These are phyloP conservation scores for Octopus bimaculoides DNA, from an alignment of 1,140 invertebrate genomes.

Conservation along the genomic window DNA sequence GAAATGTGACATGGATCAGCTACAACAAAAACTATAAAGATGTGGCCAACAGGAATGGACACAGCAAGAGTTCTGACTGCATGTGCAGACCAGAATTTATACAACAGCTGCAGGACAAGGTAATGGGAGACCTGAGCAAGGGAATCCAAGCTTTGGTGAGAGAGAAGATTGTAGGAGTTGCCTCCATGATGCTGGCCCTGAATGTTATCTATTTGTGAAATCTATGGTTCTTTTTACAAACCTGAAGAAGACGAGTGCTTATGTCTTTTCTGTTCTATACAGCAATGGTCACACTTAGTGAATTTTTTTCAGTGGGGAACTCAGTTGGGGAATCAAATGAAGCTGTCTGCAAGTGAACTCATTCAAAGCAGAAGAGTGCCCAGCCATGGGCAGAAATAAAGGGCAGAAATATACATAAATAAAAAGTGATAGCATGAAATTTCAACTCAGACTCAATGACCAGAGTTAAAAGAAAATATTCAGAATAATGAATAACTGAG, in stretches of 20 bases:
- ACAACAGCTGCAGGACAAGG: too few relatives aligned
- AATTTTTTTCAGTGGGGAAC: too few relatives aligned
- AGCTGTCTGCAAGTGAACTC: slow-evolving; percentile 6
- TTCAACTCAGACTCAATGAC: not conserved
- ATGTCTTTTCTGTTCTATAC: slow-evolving; percentile 1
- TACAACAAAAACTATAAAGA: too few relatives aligned
- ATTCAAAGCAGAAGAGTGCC: not conserved
- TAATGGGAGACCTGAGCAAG: too few relatives aligned
- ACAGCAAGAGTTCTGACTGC: too few relatives aligned
- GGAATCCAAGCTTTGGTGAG: too few relatives aligned
- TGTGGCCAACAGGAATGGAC: too few relatives aligned
- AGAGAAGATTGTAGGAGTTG: too few relatives aligned
- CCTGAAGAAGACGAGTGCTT: not conserved
- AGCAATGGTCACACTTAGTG: not conserved
- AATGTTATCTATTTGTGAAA: not conserved
- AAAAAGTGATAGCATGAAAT: not conserved
- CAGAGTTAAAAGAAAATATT: not conserved
- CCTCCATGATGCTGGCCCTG: too few relatives aligned
- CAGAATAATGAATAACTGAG: slow-evolving; percentile 4
- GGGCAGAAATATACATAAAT: not conserved
- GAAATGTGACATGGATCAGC: too few relatives aligned
- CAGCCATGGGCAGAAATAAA: not conserved
- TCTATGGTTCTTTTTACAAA: not conserved
- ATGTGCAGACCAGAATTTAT: too few relatives aligned
- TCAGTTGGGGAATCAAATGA: not conserved